These are phyloP conservation scores for Venusia cambrica DNA, from an alignment of 2,888 invertebrate genomes.

Conservation along the genomic window DNA sequence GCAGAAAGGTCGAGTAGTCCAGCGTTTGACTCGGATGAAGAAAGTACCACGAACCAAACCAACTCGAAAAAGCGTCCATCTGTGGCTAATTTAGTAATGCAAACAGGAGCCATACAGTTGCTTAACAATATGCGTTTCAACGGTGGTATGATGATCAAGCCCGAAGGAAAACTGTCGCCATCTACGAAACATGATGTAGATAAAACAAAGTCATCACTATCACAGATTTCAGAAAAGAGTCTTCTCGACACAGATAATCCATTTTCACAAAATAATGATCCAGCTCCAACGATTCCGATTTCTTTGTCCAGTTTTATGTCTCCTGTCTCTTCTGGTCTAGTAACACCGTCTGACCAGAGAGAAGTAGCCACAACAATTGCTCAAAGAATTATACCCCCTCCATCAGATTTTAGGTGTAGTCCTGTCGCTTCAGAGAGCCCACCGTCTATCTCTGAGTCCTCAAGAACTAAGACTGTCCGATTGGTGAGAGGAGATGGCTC, in stretches of 20 bases:
- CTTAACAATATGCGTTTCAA: conserved; percentile 79
- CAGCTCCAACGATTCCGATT: conserved; percentile 50
- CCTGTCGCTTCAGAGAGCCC: conserved; percentile 84
- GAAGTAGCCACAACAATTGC: conserved; percentile 77
- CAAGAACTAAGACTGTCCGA: conserved; percentile 76
- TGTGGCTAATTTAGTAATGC: conserved; percentile 85
- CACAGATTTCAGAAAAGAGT: conserved; percentile 84
- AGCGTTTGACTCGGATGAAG: conserved; percentile 97
- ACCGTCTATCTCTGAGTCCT: conserved; percentile 78
- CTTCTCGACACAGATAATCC: conserved; percentile 83
- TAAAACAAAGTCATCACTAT: conserved; percentile 71
- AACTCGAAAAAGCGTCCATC: conserved; percentile 83
- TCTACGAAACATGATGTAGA: conserved; percentile 59
- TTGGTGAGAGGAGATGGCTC: conserved; percentile 81
- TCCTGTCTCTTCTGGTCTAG: conserved; percentile 64
- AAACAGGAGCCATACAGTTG: conserved; percentile 80
- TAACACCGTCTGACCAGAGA: conserved; percentile 66
- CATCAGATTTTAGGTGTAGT: conserved; percentile 86
- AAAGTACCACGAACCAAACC: conserved; percentile 83
- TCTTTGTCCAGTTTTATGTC: conserved; percentile 60
- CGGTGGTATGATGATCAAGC: conserved; percentile 73
- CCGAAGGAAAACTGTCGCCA: conserved; percentile 59
- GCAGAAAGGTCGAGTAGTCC: conserved; percentile 93
- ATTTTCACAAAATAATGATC: conserved; percentile 51
- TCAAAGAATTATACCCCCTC: conserved; percentile 88